phyloP scores from a whole-genome alignment of 2,797 vertebrate genomes.

The Eulemur rubriventer region DNA sequence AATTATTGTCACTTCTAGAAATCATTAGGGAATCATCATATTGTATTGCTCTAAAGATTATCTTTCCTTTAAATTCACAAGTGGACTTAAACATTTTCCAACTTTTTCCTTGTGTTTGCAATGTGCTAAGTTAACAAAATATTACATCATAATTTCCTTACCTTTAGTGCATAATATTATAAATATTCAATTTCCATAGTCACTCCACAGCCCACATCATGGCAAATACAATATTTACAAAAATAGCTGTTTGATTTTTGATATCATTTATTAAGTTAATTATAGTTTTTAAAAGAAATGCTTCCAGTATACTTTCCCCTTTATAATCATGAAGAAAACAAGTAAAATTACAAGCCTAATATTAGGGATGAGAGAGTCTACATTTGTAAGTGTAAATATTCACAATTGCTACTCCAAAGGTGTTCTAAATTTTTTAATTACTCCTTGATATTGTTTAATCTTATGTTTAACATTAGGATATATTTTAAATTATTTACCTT shows the following conservation, averaged over 20 bases:
- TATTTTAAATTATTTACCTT: not conserved
- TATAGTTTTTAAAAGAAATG: not conserved
- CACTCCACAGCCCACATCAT: not conserved
- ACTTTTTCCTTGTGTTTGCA: not conserved
- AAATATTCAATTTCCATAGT: not conserved
- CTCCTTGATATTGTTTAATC: not conserved
- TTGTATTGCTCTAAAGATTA: not conserved
- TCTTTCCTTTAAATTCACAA: not conserved
- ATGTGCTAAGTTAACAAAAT: not conserved
- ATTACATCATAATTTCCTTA: not conserved
- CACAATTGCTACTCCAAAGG: not conserved
- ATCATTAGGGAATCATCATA: not conserved
- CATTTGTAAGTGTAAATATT: not conserved
- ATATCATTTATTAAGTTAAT: not conserved
- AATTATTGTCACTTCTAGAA: not conserved
- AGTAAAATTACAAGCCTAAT: not conserved
- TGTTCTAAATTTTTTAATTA: not conserved
- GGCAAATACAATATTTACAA: not conserved
- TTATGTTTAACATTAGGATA: not conserved
- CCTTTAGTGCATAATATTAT: not conserved
- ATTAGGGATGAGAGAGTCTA: not conserved
- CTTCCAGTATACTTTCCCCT: not conserved
- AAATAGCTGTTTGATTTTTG: not conserved
- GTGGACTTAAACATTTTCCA: not conserved
- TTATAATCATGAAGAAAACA: not conserved